phyloP scores from a whole-genome alignment of 2,113 vertebrate genomes.

The Miniopterus natalensis region DNA sequence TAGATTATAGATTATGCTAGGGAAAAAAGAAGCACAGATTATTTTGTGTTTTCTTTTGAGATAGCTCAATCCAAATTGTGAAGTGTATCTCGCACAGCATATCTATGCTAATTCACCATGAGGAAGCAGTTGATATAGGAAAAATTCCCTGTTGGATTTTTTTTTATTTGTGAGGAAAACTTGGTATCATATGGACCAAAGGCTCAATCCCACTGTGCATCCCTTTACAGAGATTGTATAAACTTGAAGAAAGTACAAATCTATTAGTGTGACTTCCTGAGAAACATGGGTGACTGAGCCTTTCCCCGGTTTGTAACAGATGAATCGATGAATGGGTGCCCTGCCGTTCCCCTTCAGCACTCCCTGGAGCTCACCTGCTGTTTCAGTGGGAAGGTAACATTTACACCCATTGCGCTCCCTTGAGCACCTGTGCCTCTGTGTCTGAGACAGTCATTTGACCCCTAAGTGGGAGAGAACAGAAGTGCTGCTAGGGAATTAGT shows the following conservation, averaged over 20 bases:
- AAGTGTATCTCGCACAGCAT: background rate
- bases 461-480: background rate
- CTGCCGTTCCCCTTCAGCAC: too few relatives aligned
- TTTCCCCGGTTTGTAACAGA: background rate
- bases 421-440: background rate
- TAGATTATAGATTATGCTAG: background rate
- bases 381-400: background rate
- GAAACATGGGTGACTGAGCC: background rate
- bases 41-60: background rate
- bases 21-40: background rate
- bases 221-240: background rate
- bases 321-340: background rate
- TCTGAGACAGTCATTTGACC: background rate
- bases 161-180: slow-evolving; percentile 1
- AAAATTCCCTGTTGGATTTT: background rate
- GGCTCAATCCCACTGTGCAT: background rate
- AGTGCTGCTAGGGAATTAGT: background rate
- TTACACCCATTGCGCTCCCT: accelerated
- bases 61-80: background rate
- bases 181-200: background rate
- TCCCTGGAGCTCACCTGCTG: accelerated
- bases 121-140: background rate
- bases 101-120: background rate
- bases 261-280: background rate
- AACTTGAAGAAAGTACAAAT: background rate